Percentiles rank a stretch among this genome's conserved stretches.
phyloP scores from a whole-genome alignment of 2,888 invertebrate genomes.

The Pachliopta kotzebuea region DNA sequence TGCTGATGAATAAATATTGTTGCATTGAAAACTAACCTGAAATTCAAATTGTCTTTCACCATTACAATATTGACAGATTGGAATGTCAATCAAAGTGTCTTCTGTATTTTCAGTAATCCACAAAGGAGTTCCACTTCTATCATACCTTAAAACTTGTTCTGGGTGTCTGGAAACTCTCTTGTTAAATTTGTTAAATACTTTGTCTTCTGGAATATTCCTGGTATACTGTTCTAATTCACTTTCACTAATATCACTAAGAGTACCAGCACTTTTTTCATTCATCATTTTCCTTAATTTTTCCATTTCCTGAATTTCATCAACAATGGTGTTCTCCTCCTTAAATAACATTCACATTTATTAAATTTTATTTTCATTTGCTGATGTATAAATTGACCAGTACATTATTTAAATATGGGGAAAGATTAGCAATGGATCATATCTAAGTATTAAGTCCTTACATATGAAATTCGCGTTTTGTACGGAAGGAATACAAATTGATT shows the following conservation, averaged over 20 bases:
- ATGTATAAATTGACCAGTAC: no score
- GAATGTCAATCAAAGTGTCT: constrained; percentile 77
- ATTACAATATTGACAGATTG: constrained; percentile 88
- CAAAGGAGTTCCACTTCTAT: constrained; percentile 88
- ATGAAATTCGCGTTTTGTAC: no score
- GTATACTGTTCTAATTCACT: constrained; percentile 86
- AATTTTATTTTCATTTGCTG: no score
- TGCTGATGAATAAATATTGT: no score
- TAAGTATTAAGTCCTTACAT: no score
- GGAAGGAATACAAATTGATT: no score
- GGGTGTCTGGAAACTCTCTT: constrained; percentile 85
- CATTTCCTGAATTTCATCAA: constrained; percentile 74
- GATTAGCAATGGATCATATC: no score
- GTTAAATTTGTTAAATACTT: constrained; percentile 88
- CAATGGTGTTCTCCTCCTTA: constrained; percentile 59
- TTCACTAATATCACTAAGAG: constrained; percentile 82
- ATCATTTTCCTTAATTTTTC: constrained; percentile 72
- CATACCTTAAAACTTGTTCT: constrained; percentile 91
- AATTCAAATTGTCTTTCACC: constrained; percentile 93
- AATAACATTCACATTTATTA: background rate
- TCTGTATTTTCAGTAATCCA: constrained; percentile 86
- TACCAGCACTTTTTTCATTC: constrained; percentile 81
- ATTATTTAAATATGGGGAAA: no score
- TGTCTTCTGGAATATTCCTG: constrained; percentile 82
- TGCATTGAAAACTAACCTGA: constrained; percentile 77